A percentile compares a stretch with the other conserved stretches of the same genome.
These are phyloP conservation scores for Aproaerema taeniolella DNA, from an alignment of 2,888 invertebrate genomes.

Conservation along the genomic window DNA sequence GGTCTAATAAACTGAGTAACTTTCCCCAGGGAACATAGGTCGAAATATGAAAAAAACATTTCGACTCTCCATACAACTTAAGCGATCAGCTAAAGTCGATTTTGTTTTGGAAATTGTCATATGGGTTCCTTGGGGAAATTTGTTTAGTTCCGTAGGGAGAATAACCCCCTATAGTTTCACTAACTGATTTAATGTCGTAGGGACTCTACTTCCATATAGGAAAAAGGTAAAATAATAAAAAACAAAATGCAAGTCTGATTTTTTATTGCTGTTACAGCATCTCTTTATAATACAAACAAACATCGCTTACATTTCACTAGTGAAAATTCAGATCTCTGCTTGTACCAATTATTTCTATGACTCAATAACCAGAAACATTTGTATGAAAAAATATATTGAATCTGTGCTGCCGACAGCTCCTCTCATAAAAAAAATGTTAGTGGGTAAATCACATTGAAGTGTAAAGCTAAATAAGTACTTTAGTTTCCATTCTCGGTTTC, in stretches of 20 bases:
- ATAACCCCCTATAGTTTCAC: no score
- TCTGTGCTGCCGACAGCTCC: slow-evolving; percentile 22
- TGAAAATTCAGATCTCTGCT: slow-evolving; percentile 59
- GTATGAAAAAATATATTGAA: slow-evolving; percentile 35
- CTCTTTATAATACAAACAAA: slow-evolving; percentile 70
- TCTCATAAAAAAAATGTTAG: slow-evolving; percentile 19
- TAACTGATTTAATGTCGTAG: no score
- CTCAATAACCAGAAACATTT: slow-evolving; percentile 20
- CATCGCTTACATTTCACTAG: slow-evolving; percentile 65
- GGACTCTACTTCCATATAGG: no score
- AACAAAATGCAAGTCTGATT: slow-evolving; percentile 55
- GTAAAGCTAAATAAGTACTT: slow-evolving; percentile 64
- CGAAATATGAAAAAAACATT: no score
- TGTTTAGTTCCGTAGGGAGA: no score
- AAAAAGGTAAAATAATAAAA: slow-evolving; percentile 22
- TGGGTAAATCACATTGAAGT: slow-evolving; percentile 38
- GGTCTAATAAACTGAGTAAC: no score
- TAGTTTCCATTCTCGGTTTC: slow-evolving; percentile 20
- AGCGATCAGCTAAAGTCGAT: no score
- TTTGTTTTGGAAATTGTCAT: no score
- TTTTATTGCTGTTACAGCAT: slow-evolving; percentile 75
- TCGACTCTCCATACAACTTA: no score
- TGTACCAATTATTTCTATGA: slow-evolving; percentile 42
- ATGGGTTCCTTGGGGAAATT: no score
- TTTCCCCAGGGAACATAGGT: no score